These are phyloP conservation scores for Pyxicephalus adspersus DNA, from an alignment of 2,113 vertebrate species.

Conservation along the genomic window DNA sequence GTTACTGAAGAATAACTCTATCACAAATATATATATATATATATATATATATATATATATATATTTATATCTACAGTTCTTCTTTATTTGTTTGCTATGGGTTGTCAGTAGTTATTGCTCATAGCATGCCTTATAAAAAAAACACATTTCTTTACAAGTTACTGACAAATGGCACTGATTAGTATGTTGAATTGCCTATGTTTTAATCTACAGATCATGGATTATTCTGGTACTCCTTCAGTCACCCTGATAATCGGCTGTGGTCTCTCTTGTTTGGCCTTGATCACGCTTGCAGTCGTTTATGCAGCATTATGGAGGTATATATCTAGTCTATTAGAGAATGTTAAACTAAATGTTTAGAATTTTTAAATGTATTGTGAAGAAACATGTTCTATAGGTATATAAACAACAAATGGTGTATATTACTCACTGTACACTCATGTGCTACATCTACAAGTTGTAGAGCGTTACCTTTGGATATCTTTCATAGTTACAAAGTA, in stretches of 20 bases:
- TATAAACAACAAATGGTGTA: background rate
- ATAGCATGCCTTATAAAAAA: no score
- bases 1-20: no score
- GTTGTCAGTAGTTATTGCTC: no score
- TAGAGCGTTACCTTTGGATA: no score
- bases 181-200: background rate
- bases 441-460: no score
- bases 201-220: slow-evolving; percentile 90
- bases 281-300: slow-evolving; percentile 94
- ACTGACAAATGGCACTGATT: no score
- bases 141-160: no score
- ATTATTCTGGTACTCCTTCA: slow-evolving; percentile 95
- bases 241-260: slow-evolving; percentile 98
- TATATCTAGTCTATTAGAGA: slow-evolving; percentile 57
- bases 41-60: background rate
- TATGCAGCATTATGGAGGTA: slow-evolving; percentile 97
- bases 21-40: background rate
- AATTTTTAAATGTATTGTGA: background rate
- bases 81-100: no score
- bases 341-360: background rate
- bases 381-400: background rate
- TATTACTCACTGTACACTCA: no score
- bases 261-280: slow-evolving; percentile 95
- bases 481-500: no score
- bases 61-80: background rate